Evolutionary conservation across 2,888 invertebrate species (phyloP), one percentile per base, ranked within the genome.

Genomic region (Clepsis dumicolana): DNA sequence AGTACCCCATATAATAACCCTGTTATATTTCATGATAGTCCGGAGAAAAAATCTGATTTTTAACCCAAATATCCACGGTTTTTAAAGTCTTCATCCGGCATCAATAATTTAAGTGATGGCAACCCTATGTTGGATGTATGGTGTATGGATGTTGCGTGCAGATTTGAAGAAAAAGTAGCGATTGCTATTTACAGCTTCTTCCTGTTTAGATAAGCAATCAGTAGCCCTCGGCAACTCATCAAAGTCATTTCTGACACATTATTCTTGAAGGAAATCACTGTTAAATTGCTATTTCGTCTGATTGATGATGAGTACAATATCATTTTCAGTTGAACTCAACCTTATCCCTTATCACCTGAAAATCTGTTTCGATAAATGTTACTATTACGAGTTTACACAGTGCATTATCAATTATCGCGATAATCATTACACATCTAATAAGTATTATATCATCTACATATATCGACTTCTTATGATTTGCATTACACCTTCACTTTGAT

Each of bases 331-430:
- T 21, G 21, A 5, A 4, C 16, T 16, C 16, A 5, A 41, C 1
- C 48, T 48, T 21, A 48, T 48, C 48, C 4, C 16, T n/a, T n/a
- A 16, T 44, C 8, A 44, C 41, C 16, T 16, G 2, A 4, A 48
- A 48, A 48, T 48, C 48, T 21, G 21, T 21, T 48, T 8, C 48
- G 48, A 48, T 21, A 48, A 48, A 48, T 21, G 8, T 18, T 48
- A 48, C 48, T 48, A 48, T 21, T 48, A 48, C 21, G 21, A 21
- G 21, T 48, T 48, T 48, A 12, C 7, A 18, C 7, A 41, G 16
- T 16, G 41, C 16, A n/a, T 16, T 41, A 4, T 41, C 41, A 12
- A 4, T 12, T 12, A 18, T 5, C 21, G 0, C 1, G 21, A 48
- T 21, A 48, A n/a, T 14, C 50, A 27, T 27, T 27, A 29, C 29